A percentile compares a stretch with the other conserved stretches of the same genome.
These are phyloP conservation scores for Indicator maculatus DNA, from an alignment of 2,113 vertebrate species.

Conservation along the genomic window DNA sequence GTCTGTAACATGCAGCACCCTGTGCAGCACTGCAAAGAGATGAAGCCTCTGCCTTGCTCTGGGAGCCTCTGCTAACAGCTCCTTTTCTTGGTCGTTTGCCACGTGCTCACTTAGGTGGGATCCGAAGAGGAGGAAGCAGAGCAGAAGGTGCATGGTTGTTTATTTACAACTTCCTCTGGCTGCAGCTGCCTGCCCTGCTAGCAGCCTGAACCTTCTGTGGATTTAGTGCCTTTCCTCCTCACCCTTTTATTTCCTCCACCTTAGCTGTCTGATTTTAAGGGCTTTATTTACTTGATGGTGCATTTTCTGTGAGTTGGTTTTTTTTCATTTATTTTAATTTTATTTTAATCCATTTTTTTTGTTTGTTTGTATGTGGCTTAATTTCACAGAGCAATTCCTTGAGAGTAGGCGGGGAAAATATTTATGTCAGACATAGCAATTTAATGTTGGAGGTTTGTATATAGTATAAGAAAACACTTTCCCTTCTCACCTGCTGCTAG, in stretches of 20 bases:
- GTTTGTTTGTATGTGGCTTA: slow-evolving; percentile 71
- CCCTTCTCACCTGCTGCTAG: slow-evolving; percentile 81
- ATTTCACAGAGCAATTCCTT: slow-evolving; percentile 92
- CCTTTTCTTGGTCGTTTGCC: slow-evolving; percentile 57
- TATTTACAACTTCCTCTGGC: slow-evolving; percentile 27
- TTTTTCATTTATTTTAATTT: background rate
- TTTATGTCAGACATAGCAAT: slow-evolving; percentile 99
- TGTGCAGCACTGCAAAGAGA: slow-evolving; percentile 43
- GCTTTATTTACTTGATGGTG: slow-evolving; percentile 57
- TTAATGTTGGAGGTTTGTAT: slow-evolving; percentile 99
- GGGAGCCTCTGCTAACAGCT: background rate
- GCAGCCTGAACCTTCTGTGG: slow-evolving; percentile 12
- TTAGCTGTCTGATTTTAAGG: slow-evolving; percentile 25
- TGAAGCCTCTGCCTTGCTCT: slow-evolving; percentile 18
- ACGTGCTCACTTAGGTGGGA: slow-evolving; percentile 65
- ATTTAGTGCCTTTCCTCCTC: slow-evolving; percentile 43
- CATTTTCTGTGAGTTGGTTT: slow-evolving; percentile 48
- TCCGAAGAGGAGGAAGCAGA: slow-evolving; percentile 67
- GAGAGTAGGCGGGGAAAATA: slow-evolving; percentile 99
- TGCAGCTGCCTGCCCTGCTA: slow-evolving; percentile 55
- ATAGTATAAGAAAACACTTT: slow-evolving; percentile 68
- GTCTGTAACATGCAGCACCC: slow-evolving; percentile 79
- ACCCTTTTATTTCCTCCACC: slow-evolving; percentile 54
- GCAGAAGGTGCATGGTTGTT: slow-evolving; percentile 71
- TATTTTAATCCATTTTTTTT: background rate